These are phyloP conservation scores for Struthidea cinerea DNA, from an alignment of 2,113 vertebrate genomes.

Conservation along the genomic window DNA sequence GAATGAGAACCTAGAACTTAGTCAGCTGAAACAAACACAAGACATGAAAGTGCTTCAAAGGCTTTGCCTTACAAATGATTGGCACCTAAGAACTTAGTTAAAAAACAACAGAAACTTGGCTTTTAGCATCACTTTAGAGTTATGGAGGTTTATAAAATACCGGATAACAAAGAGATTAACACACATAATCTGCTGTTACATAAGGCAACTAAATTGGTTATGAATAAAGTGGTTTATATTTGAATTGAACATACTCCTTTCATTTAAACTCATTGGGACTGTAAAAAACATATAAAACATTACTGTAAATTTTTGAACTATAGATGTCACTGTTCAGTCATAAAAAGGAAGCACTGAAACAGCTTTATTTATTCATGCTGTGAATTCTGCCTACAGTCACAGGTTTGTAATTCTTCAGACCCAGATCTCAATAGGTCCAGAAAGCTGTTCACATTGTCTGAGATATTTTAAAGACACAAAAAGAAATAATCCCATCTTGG, in stretches of 20 bases:
- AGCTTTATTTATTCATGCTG: not conserved
- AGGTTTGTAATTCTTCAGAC: not conserved
- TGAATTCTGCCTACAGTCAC: not conserved
- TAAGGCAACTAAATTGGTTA: not conserved
- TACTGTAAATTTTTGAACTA: not conserved
- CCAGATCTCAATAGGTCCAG: not conserved
- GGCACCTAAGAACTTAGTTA: not conserved
- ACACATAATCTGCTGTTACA: not conserved
- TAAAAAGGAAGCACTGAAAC: not conserved
- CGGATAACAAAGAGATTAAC: not conserved
- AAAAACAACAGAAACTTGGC: not conserved
- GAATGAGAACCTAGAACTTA: not conserved
- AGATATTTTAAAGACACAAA: not conserved
- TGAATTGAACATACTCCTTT: not conserved
- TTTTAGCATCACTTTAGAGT: not conserved
- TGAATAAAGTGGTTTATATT: not conserved
- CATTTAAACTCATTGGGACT: not conserved
- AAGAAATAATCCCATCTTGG: not conserved
- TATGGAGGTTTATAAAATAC: not conserved
- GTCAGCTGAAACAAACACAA: not conserved
- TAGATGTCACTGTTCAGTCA: slow-evolving; percentile 65
- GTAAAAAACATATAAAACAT: not conserved
- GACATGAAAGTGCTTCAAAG: not conserved
- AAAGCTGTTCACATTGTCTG: not conserved
- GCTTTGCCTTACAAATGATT: not conserved